Base-by-base conservation (phyloP, 2,888 invertebrate species). In the Cryptops parisi region DNA sequence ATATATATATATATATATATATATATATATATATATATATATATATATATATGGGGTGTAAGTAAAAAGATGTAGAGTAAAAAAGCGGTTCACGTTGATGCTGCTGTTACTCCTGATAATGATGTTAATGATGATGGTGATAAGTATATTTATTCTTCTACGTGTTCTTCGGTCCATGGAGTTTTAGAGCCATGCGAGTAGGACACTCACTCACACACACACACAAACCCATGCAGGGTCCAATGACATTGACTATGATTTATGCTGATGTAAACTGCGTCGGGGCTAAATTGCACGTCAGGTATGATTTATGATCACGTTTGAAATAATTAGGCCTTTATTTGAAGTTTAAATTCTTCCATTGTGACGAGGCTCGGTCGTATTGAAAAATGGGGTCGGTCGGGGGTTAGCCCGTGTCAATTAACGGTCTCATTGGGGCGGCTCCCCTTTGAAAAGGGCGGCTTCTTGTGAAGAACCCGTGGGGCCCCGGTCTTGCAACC, bases 281-380 rank as follows among this genome's bases (percentile, higher is more conserved):
- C 43, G 17, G n/a, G n/a, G 9, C 43, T 41, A 41, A 43, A 51
- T 41, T 51, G 51, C 46, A 27, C 38, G 52, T 52, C 52, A 46
- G 5, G 45, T 52, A 26, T 52, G 52, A 52, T 52, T 52, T 52
- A 52, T 46, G 46, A 21, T 17, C 26, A 26, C 45, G 44, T 44
- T 52, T 52, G 45, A 46, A 52, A 52, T 52, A 52, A 52, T 52
- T 52, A 52, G 52, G 33, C 33, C 27, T 21, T 43, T 46, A 33
- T 44, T 52, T 45, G 46, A 26, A 52, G 44, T 45, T 40, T 26
- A 52, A 52, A 52, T 46, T 52, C 25, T 44, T 46, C 44, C 46
- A 41, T 41, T 46, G 52, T 33, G 25, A 46, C 27, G 44, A 26
- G 38, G 24, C 6, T 38, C 52, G n/a, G 15, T 46, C 45, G 46